These are phyloP conservation scores for Peromyscus melanophrys DNA, from an alignment of 2,797 vertebrate species.

Conservation along the genomic window DNA sequence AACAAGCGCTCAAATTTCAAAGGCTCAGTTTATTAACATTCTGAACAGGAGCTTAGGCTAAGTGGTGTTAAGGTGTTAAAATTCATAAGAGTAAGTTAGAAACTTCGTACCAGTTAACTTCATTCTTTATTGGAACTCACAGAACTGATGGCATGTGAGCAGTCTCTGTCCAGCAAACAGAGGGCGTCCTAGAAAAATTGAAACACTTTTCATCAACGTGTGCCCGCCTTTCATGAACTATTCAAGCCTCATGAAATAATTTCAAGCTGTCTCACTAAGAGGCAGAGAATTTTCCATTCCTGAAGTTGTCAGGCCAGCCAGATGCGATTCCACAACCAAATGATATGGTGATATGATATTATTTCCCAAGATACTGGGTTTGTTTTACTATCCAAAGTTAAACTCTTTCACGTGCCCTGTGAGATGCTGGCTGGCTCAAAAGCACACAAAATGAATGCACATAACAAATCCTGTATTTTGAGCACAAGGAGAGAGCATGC, in stretches of 20 bases:
- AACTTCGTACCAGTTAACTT: slow-evolving; percentile 13
- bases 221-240: slow-evolving; percentile 21
- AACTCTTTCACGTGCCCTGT: slow-evolving; percentile 35
- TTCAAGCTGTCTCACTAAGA: slow-evolving; percentile 46
- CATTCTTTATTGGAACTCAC: slow-evolving; percentile 1
- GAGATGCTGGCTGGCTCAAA: slow-evolving; percentile 37
- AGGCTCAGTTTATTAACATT: not conserved
- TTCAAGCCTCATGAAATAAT: not conserved
- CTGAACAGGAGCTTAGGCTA: slow-evolving; percentile 22
- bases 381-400: slow-evolving; percentile 63
- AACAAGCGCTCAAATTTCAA: slow-evolving; percentile 38
- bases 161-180: not conserved
- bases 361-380: slow-evolving; percentile 49
- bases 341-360: slow-evolving; percentile 18
- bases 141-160: not conserved
- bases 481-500: slow-evolving; percentile 6
- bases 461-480: slow-evolving; percentile 62
- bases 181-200: not conserved
- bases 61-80: slow-evolving; percentile 13
- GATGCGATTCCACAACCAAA: slow-evolving; percentile 42
- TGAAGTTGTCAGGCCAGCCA: slow-evolving; percentile 46
- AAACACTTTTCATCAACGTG: not conserved
- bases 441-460: not conserved
- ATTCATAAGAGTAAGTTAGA: slow-evolving; percentile 16
- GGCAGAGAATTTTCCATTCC: not conserved